A percentile compares a stretch with the other conserved stretches of the same genome.
phyloP scores from a whole-genome alignment of 2,888 invertebrate genomes.

The Caenorhabditis wallacei region DNA sequence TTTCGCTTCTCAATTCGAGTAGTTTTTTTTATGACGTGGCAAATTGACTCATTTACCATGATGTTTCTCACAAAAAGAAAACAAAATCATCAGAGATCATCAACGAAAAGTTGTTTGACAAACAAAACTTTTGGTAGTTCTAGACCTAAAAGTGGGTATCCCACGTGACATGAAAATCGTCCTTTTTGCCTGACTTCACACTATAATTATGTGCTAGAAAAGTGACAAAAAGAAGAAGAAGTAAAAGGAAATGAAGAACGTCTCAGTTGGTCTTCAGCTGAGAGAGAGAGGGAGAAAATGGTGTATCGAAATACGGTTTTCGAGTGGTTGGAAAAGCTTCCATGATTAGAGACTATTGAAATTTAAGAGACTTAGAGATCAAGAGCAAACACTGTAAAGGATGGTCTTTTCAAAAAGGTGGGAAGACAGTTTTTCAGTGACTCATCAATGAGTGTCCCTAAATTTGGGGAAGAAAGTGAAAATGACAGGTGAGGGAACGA shows the following conservation, averaged over 20 bases:
- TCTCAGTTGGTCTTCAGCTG: constrained; percentile 33
- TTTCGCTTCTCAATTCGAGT: background rate
- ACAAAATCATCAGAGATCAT: constrained; percentile 35
- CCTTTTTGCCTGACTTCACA: constrained; percentile 6
- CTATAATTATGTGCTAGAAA: constrained; percentile 43
- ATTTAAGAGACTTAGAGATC: constrained; percentile 35
- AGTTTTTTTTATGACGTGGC: constrained; percentile 42
- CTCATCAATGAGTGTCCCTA: constrained; percentile 32
- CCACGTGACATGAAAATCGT: constrained; percentile 11
- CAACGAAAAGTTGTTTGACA: constrained; percentile 47
- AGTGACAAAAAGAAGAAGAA: constrained; percentile 9
- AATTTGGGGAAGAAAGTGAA: background rate
- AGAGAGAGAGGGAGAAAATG: background rate
- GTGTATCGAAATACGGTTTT: constrained; percentile 57
- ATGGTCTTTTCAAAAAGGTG: constrained; percentile 41
- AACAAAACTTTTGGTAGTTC: constrained; percentile 20
- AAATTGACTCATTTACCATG: constrained; percentile 27
- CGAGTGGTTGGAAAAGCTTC: constrained; percentile 46
- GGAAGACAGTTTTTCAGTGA: constrained; percentile 42
- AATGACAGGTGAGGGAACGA: constrained; percentile 10
- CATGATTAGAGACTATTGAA: constrained; percentile 15
- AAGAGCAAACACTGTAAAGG: constrained; percentile 42
- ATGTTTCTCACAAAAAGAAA: constrained; percentile 29
- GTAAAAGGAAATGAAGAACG: constrained; percentile 10
- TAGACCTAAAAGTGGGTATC: background rate